Evolutionary conservation across 2,888 invertebrate species (phyloP), one percentile per base, ranked within the genome.

Genomic region (Euproctis similis): DNA sequence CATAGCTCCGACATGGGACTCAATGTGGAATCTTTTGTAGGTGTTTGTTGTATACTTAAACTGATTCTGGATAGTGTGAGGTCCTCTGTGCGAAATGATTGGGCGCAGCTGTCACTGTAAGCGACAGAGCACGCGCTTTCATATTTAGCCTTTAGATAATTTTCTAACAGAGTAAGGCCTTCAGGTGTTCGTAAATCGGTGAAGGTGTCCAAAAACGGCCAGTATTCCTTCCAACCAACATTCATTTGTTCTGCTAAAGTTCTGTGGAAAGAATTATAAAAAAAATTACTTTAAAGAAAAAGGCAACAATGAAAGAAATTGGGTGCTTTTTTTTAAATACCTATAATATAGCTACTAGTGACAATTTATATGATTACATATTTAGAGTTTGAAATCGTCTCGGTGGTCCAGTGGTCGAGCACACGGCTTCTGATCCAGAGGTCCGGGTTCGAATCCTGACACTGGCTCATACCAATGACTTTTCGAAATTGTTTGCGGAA

Each of bases 211-310:
- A 97, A 76, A 64, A 97, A 97, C 4, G 92, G 90, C 97, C 97
- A 98, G 73, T 94, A 94, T 59, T 98, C 97, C 37, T 89, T 91
- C 97, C 97, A 97, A 6, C 88, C 87, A 0, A 94, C 86, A 29
- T 90, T 86, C 65, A 89, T 87, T 64, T 92, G 87, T 39, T 88
- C 87, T 0, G 95, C 94, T 41, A 92, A 64, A 42, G 86, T 82
- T 54, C 91, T 90, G 66, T 23, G n/a, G n/a, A 10, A n/a, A n/a
- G n/a, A n/a, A n/a, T n/a, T n/a, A n/a, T n/a, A n/a, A n/a, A n/a
- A n/a, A n/a, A n/a, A n/a, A n/a, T n/a, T n/a, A n/a, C n/a, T n/a
- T n/a, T n/a, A n/a, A n/a, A n/a, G n/a, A n/a, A n/a, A n/a, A n/a
- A n/a, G n/a, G n/a, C n/a, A n/a, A n/a, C n/a, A n/a, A n/a, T n/a